Base-by-base conservation (phyloP, 2,888 invertebrate species). In the Zaprionus bogoriensis region DNA sequence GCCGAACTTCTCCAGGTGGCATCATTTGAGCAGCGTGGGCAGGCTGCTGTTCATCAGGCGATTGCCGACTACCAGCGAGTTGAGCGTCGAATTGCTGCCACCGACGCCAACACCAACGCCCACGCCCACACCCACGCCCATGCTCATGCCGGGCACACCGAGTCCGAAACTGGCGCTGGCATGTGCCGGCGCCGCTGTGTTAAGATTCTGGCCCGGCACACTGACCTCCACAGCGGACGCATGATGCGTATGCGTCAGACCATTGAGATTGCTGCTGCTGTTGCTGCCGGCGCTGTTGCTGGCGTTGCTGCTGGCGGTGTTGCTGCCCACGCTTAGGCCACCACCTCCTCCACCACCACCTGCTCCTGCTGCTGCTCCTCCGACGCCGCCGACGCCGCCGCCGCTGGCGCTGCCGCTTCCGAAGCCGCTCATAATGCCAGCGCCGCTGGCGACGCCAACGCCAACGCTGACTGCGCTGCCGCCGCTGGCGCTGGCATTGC, bases 21-120 rank as follows among this genome's bases (percentile, higher is more conserved):
- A 89, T 89, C 89, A 89, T 89, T 89, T 89, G 62, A 89, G 86
- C 83, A 89, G 77, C 46, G 89, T 87, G 54, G 89, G 89, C 55
- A 89, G 67, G 39, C 88, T 87, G 72, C 75, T 63, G 70, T 89
- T 89, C 89, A 89, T 89, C 68, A 89, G 77, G 20, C 89, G 89
- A 68, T 89, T 89, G 61, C 89, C 88, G 28, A 89, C 89, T 28
- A 89, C 89, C 55, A 89, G 66, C 10, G 89, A 88, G 51, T 89
- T 89, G 6, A 89, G 75, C 39, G 85, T 79, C 4, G 85, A 77
- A 61, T 88, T 89, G 64, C 89, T 68, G 30, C 88, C 85, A 2
- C 89, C 89, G 39, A 88, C 70, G 1, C 88, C 86, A 7, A 88
- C 77, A 12, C 87, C 88, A 3, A 88, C 74, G 0, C 82, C 72